Evolutionary conservation across 35 echinoderm and acorn worm genomes (phyloP).

Genomic region (Nesometra sesokonis): DNA sequence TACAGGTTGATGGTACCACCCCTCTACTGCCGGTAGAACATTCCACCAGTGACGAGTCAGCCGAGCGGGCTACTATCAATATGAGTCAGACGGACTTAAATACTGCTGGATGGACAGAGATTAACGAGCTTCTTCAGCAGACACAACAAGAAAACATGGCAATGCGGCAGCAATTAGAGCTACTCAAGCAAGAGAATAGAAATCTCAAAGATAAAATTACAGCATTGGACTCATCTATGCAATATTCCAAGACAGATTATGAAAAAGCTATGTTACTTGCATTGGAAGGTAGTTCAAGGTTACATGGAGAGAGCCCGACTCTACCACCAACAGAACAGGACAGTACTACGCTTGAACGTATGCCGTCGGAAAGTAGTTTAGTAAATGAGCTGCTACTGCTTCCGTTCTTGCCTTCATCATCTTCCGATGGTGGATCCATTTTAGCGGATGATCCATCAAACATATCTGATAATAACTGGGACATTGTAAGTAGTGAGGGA

Average conservation of each 20-base stretch:
- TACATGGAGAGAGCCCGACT: background rate
- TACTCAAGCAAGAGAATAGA: constrained; percentile 68
- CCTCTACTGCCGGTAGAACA: background rate
- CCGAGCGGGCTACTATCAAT: background rate
- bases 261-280: constrained; percentile 73
- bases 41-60: background rate
- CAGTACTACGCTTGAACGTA: background rate
- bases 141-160: constrained; percentile 90
- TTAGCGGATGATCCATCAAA: constrained; percentile 40
- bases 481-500: constrained; percentile 79
- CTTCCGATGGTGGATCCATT: constrained; percentile 45
- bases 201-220: constrained; percentile 60
- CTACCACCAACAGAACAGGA: background rate
- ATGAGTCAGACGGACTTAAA: constrained; percentile 48
- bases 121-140: constrained; percentile 85
- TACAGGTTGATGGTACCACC: background rate
- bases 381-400: constrained; percentile 4
- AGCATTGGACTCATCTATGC: constrained; percentile 26
- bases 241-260: constrained; percentile 70
- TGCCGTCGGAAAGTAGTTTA: background rate
- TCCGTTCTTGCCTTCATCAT: constrained; percentile 68
- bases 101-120: constrained; percentile 78
- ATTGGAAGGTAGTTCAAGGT: constrained; percentile 34
- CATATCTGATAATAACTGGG: constrained; percentile 75
- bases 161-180: constrained; percentile 88